Evolutionary conservation across 2,888 invertebrate genomes (phyloP), one percentile per base, ranked within the genome.

Genomic region (Dolichomitus sp.): DNA sequence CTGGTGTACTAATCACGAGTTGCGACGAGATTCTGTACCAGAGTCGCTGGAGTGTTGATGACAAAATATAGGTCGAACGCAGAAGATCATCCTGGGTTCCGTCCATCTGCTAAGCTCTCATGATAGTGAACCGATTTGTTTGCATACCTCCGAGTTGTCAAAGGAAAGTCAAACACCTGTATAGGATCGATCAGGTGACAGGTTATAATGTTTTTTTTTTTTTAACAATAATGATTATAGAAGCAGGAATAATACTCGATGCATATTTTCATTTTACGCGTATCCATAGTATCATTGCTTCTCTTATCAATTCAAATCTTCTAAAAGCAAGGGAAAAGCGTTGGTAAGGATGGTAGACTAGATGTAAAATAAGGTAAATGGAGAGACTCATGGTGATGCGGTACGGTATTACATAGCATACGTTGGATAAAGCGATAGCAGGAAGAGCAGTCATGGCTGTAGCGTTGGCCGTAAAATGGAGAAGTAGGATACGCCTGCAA

Each of bases 381-480:
- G 33, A 6, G 37, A 30, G 17, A 65, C 37, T 40, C 52, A 30
- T 42, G 48, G 27, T 50, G 52, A 59, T 65, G 50, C 33, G 17
- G 63, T 19, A 14, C 37, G 37, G 57, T 17, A 42, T 65, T 59
- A 65, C 48, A 59, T 48, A 37, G 54, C 40, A 11, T 40, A 63
- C 30, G 57, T 57, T 57, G 57, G 14, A 59, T 30, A 17, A 66
- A 33, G 70, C 19, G 11, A 27, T 30, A 12, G 19, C 9, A 33
- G n/a, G 23, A 68, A 45, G 27, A 61, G 70, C 2, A 9, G 61
- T 12, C 14, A 54, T 14, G 45, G 54, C 37, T 45, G 33, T 54
- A 59, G 52, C 50, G 70, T 50, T 52, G 69, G 61, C 11, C 63
- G 45, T 79, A 72, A 79, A 82, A 82, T 82, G 65, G 74, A 70